phyloP scores from a whole-genome alignment of 2,113 vertebrate species.

The Ciconia boyciana region DNA sequence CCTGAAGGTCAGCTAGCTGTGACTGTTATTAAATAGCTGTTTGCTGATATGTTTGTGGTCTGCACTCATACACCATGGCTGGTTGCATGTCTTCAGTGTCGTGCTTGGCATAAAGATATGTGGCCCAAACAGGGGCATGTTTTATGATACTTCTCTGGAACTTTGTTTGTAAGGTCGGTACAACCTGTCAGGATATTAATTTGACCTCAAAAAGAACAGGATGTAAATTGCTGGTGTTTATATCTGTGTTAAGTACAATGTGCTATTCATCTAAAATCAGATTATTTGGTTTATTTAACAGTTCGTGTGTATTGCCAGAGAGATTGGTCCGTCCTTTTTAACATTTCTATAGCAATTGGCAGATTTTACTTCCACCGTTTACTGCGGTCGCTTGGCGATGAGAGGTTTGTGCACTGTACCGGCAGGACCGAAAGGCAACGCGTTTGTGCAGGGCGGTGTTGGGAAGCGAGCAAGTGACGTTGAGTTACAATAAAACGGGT shows the following conservation, averaged over 20 bases:
- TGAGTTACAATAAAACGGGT: rapidly evolving
- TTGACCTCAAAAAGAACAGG: not conserved
- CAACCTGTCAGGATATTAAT: not conserved
- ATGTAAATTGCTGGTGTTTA: not conserved
- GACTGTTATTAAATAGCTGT: not conserved
- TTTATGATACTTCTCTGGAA: not conserved
- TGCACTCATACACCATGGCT: not conserved
- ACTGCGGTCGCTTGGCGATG: not conserved
- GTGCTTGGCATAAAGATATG: not conserved
- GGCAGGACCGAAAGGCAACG: not conserved
- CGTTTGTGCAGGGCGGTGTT: rapidly evolving
- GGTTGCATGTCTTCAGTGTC: not conserved
- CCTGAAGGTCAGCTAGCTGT: constrained; percentile 41
- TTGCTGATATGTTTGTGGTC: not conserved
- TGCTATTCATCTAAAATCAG: not conserved
- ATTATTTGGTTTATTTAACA: not conserved
- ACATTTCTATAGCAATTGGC: not conserved
- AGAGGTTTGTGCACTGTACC: not conserved
- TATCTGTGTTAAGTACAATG: not conserved
- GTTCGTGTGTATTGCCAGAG: not conserved
- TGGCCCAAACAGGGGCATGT: not conserved
- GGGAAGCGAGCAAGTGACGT: not conserved
- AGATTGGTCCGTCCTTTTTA: not conserved
- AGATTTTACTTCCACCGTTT: not conserved
- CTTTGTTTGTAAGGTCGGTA: not conserved